phyloP scores from a whole-genome alignment of 2,797 vertebrate genomes.

The Tolypeutes matacus region DNA sequence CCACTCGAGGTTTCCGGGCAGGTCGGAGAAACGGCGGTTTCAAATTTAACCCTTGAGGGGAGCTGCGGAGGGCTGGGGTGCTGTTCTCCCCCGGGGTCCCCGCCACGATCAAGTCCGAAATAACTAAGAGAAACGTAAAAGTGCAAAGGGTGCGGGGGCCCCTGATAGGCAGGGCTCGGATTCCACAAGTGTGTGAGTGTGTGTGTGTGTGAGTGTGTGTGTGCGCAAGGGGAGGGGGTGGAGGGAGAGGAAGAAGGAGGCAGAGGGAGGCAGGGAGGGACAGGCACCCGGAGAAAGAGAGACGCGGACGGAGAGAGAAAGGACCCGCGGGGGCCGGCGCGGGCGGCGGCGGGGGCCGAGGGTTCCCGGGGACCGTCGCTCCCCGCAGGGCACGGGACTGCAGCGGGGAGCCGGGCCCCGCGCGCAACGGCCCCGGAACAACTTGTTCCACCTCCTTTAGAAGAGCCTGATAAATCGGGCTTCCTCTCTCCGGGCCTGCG shows the following conservation, averaged over 20 bases:
- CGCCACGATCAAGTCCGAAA: conserved; percentile 61
- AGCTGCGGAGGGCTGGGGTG: neutral
- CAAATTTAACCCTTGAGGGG: conserved; percentile 78
- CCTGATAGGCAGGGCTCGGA: conserved; percentile 64
- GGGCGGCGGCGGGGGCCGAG: neutral
- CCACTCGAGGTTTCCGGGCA: conserved; percentile 73
- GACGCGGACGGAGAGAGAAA: neutral
- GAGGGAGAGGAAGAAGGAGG: neutral
- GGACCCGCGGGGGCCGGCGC: too few relatives aligned
- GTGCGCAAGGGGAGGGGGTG: neutral
- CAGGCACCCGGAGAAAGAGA: too few relatives aligned
- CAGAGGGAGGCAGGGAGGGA: neutral
- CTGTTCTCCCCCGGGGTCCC: neutral
- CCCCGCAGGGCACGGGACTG: neutral
- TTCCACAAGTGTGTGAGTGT: conserved; percentile 35
- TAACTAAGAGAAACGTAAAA: conserved; percentile 77
- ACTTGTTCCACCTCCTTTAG: neutral
- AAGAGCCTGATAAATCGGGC: neutral
- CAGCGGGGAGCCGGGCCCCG: neutral
- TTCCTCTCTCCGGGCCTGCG: neutral
- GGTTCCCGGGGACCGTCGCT: neutral
- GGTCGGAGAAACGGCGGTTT: conserved; percentile 58
- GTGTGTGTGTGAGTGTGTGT: neutral
- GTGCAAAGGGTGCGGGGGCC: conserved; percentile 73
- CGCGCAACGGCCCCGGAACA: neutral